Evolutionary conservation across 2,888 invertebrate genomes (phyloP).

Genomic region (Diloba caeruleocephala): DNA sequence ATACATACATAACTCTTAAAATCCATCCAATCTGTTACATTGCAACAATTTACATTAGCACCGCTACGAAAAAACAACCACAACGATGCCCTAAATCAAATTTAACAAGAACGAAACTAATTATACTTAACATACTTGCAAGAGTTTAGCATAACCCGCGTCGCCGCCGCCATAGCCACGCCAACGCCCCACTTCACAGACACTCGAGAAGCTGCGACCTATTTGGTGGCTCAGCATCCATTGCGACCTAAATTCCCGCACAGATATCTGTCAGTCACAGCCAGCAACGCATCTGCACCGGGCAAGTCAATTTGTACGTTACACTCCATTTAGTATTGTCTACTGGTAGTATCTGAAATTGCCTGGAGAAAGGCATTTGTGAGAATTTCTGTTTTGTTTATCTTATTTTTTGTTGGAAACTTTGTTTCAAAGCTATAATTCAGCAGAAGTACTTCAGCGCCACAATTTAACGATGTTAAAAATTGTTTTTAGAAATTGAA

Average conservation of each 20-base stretch:
- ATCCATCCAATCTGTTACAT: too few species aligned
- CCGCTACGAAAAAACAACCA: background rate
- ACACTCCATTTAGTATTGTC: conserved; percentile 63
- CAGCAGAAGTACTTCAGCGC: conserved; percentile 8
- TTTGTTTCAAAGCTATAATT: conserved; percentile 28
- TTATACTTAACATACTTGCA: conserved; percentile 49
- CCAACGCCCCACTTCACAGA: conserved; percentile 52
- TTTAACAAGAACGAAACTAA: conserved; percentile 39
- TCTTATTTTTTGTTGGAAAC: conserved; percentile 20
- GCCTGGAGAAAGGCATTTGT: conserved; percentile 29
- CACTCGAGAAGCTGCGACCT: conserved; percentile 59
- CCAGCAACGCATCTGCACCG: conserved; percentile 63
- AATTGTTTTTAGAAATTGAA: conserved; percentile 30
- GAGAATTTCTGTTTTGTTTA: conserved; percentile 25
- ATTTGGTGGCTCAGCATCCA: conserved; percentile 63
- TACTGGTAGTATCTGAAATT: conserved; percentile 45
- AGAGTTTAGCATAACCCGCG: conserved; percentile 48
- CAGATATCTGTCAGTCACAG: conserved; percentile 68
- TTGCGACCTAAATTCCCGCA: conserved; percentile 69
- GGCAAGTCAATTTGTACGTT: conserved; percentile 65
- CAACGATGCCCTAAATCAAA: conserved; percentile 22
- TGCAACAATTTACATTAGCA: background rate
- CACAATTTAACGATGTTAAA: conserved; percentile 26
- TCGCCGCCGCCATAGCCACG: conserved; percentile 34
- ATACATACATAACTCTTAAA: too few species aligned